Conservation (phyloP, 23 tunicate genomes). For the Trididemnum miniatum region DNA sequence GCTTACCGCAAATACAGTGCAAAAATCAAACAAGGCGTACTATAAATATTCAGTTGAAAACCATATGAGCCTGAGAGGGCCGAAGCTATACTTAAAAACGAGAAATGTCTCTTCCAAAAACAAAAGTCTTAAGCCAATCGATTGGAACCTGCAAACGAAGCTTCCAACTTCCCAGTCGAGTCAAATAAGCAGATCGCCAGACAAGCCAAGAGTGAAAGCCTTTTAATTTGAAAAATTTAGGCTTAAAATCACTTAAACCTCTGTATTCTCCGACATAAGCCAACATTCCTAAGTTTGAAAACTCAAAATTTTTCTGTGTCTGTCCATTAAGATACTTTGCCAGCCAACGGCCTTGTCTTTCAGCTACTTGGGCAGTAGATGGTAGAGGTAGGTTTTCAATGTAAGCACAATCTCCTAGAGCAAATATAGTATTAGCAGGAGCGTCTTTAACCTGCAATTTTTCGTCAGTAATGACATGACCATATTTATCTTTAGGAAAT, state of each 20-base stretch:
- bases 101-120: constrained; percentile 93
- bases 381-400: constrained; percentile 68
- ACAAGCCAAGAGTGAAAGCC: constrained; percentile 87
- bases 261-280: constrained; percentile 90
- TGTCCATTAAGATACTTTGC: constrained; percentile 72
- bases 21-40: too few species aligned
- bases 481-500: constrained; percentile 64
- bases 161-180: constrained; percentile 82
- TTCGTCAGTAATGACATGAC: constrained; percentile 61
- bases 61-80: too few species aligned
- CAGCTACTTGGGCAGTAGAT: constrained; percentile 91
- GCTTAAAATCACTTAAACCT: constrained; percentile 72
- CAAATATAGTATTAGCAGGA: constrained; percentile 53
- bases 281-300: constrained; percentile 82
- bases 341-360: constrained; percentile 79
- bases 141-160: constrained; percentile 84
- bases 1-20: too few species aligned
- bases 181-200: constrained; percentile 91
- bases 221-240: constrained; percentile 56
- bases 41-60: too few species aligned
- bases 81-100: constrained; percentile 76
- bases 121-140: constrained; percentile 83
- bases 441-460: constrained; percentile 43
- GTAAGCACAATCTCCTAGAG: constrained; percentile 84
- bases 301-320: constrained; percentile 47